Percentiles rank a stretch among this genome's conserved stretches.
Evolutionary conservation across 2,113 vertebrate genomes (phyloP).

Genomic region (Gallinago paraguaiae): DNA sequence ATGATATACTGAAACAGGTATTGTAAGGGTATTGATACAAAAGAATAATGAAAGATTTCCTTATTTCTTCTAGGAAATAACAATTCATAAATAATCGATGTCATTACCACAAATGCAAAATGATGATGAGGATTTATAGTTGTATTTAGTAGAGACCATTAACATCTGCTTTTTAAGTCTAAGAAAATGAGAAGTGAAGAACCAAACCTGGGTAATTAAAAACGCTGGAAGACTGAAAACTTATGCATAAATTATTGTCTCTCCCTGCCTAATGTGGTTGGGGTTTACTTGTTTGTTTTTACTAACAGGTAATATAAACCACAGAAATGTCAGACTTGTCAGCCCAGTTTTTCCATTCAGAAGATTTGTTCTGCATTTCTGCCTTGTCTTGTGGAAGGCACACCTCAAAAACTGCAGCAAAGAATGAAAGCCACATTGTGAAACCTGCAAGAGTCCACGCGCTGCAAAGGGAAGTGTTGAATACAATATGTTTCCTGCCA

Average conservation of each 20-base stretch:
- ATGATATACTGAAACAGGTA: accelerated
- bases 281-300: slow-evolving; percentile 45
- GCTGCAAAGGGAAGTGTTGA: not conserved
- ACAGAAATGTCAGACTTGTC: slow-evolving; percentile 28
- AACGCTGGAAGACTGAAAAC: not conserved
- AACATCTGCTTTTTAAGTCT: not conserved
- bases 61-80: not conserved
- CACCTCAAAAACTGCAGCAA: not conserved
- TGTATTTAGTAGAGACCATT: not conserved
- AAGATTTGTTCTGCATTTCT: not conserved
- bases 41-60: not conserved
- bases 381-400: not conserved
- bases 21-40: not conserved
- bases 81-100: not conserved
- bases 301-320: slow-evolving; percentile 28
- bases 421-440: not conserved
- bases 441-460: not conserved
- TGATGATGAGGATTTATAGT: not conserved
- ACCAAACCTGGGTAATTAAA: not conserved
- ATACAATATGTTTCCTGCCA: not conserved
- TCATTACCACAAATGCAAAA: not conserved
- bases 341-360: slow-evolving; percentile 17
- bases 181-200: not conserved
- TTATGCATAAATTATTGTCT: not conserved
- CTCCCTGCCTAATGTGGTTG: not conserved